These are phyloP conservation scores for Odocoileus virginianus DNA, from an alignment of 2,113 vertebrate species.

Conservation along the genomic window DNA sequence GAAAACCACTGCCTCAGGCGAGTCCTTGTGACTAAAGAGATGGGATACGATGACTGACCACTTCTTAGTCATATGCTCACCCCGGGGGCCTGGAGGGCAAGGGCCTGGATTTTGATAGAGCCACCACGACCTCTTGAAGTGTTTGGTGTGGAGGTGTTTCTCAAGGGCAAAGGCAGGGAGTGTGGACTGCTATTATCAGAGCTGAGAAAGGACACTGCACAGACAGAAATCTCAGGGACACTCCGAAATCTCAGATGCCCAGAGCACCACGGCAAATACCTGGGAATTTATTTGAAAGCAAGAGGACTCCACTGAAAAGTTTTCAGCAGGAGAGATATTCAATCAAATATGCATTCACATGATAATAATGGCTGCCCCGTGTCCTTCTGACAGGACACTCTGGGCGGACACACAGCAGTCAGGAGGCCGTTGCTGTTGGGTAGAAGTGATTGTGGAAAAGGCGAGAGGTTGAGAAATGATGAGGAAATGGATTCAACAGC, in stretches of 20 bases:
- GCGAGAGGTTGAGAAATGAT: background rate
- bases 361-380: background rate
- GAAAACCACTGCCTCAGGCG: background rate
- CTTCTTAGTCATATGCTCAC: background rate
- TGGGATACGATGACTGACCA: background rate
- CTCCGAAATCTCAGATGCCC: background rate
- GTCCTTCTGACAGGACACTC: background rate
- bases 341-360: background rate
- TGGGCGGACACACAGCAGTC: accelerated
- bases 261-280: accelerated
- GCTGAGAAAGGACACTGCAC: background rate
- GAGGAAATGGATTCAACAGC: background rate
- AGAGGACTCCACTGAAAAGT: background rate
- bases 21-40: background rate
- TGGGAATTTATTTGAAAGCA: background rate
- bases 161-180: background rate
- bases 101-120: background rate
- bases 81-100: background rate
- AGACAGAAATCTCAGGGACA: background rate
- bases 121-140: background rate
- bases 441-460: background rate
- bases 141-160: background rate
- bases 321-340: background rate
- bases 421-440: accelerated
- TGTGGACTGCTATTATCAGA: background rate